phyloP scores from a whole-genome alignment of 2,797 vertebrate species.

The Sardinella longiceps region DNA sequence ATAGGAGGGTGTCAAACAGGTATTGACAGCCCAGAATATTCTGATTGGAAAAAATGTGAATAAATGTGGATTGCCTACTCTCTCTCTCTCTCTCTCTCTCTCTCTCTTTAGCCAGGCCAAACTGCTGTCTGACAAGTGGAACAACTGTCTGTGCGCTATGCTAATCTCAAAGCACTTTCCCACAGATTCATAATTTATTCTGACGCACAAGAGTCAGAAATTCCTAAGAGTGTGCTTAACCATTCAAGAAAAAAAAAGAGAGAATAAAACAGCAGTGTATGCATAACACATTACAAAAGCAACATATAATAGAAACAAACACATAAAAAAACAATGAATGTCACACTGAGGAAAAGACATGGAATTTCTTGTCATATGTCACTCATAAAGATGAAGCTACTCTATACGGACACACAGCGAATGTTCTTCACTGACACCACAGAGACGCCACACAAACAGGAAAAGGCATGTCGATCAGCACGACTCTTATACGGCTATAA shows the following conservation, averaged over 20 bases:
- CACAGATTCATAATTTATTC: too few relatives aligned
- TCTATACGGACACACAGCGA: too few relatives aligned
- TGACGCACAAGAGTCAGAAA: too few relatives aligned
- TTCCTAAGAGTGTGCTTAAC: too few relatives aligned
- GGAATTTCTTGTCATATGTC: not conserved
- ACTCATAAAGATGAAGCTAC: not conserved
- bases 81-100: too few relatives aligned
- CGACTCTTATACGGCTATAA: not conserved
- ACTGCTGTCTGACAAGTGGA: not conserved
- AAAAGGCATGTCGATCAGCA: not conserved
- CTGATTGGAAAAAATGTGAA: not conserved
- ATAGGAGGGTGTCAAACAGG: too few relatives aligned
- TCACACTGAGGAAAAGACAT: not conserved
- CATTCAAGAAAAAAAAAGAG: too few relatives aligned
- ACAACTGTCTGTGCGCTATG: not conserved
- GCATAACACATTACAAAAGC: not conserved
- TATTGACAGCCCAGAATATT: not conserved
- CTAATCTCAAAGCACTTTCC: not conserved
- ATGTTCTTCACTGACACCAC: not conserved
- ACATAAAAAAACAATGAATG: not conserved
- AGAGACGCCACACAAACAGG: too few relatives aligned
- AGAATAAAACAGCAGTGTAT: too few relatives aligned
- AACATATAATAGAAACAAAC: not conserved
- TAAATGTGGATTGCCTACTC: too few relatives aligned
- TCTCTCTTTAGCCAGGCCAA: not conserved